Percentiles rank a stretch among this genome's conserved stretches.
Conservation (phyloP, 2,888 invertebrate genomes). For the Gnatocerus cornutus region DNA sequence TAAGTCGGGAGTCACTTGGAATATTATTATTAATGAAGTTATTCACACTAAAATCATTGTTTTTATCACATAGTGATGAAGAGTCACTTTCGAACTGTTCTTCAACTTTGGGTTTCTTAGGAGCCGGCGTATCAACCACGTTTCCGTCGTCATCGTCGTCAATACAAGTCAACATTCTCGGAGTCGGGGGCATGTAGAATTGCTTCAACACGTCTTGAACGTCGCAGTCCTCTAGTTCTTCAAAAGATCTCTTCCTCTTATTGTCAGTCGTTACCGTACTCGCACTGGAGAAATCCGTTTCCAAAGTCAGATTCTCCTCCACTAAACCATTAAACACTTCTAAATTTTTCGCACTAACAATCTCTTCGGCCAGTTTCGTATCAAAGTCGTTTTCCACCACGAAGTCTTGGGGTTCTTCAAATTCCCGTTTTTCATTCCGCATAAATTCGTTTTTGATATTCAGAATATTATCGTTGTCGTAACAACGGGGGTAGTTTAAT, state of each 20-base stretch:
- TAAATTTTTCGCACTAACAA: constrained; percentile 61
- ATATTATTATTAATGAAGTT: constrained; percentile 65
- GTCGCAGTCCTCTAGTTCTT: constrained; percentile 79
- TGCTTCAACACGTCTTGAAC: constrained; percentile 82
- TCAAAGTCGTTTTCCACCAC: constrained; percentile 66
- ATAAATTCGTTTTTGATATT: constrained; percentile 67
- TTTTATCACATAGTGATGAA: constrained; percentile 41
- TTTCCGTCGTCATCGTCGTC: constrained; percentile 76
- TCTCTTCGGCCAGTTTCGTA: constrained; percentile 64
- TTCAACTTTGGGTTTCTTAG: constrained; percentile 66
- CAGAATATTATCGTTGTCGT: constrained; percentile 67
- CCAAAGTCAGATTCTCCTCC: constrained; percentile 57
- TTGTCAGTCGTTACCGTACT: constrained; percentile 41
- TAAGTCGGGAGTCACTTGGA: constrained; percentile 53
- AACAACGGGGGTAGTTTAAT: constrained; percentile 67
- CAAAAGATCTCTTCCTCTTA: constrained; percentile 71
- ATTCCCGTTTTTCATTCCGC: constrained; percentile 61
- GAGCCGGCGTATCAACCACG: constrained; percentile 68
- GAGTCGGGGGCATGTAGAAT: constrained; percentile 82
- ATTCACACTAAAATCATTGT: constrained; percentile 63
- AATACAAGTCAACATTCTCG: constrained; percentile 79
- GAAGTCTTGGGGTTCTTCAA: constrained; percentile 59
- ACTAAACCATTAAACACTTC: constrained; percentile 63
- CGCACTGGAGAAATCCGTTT: constrained; percentile 11
- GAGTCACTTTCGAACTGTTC: constrained; percentile 43